phyloP scores from a whole-genome alignment of 2,888 invertebrate genomes.

The Choreutis nemorana region DNA sequence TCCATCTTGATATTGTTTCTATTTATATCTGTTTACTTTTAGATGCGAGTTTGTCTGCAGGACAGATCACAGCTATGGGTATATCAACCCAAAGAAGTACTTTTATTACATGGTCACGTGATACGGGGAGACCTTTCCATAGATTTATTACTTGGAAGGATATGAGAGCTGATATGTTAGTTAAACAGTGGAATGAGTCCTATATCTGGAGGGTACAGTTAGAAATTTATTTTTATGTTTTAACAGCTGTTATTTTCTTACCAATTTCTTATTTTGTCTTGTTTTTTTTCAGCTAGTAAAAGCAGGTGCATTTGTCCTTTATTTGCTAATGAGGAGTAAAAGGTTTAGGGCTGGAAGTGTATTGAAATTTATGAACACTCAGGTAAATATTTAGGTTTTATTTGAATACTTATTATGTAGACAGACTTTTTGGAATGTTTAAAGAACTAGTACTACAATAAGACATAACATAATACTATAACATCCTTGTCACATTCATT shows the following conservation, averaged over 20 bases:
- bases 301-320: conserved; percentile 72
- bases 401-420: too few relatives aligned
- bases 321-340: conserved; percentile 79
- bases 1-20: neutral
- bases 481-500: too few relatives aligned
- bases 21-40: conserved; percentile 16
- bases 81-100: conserved; percentile 85
- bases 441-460: too few relatives aligned
- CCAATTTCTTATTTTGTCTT: conserved; percentile 2
- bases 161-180: conserved; percentile 75
- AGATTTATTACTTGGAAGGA: conserved; percentile 94
- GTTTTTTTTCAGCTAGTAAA: conserved; percentile 64
- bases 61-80: conserved; percentile 79
- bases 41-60: conserved; percentile 75
- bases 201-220: conserved; percentile 68
- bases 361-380: conserved; percentile 83
- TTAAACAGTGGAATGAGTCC: conserved; percentile 81
- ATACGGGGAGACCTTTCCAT: conserved; percentile 79
- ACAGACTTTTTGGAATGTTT: too few relatives aligned
- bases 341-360: conserved; percentile 87
- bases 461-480: too few relatives aligned
- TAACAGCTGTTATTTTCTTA: neutral
- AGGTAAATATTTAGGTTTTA: conserved; percentile 60
- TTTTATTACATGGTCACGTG: conserved; percentile 84
- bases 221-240: conserved; percentile 7